Conservation (phyloP, 1,140 invertebrate genomes). For the Drosophila virilis region DNA sequence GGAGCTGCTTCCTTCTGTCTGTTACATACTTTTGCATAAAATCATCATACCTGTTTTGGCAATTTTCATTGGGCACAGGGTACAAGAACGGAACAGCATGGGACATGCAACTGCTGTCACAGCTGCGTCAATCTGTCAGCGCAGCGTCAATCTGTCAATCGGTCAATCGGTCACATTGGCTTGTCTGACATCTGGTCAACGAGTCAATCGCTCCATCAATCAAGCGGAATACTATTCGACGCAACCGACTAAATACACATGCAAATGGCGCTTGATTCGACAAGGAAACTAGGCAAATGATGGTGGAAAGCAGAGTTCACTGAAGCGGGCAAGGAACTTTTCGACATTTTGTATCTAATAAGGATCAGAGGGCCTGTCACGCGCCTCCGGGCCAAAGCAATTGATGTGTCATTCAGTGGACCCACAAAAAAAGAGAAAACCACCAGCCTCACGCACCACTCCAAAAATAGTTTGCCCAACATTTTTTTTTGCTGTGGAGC, state of each 20-base stretch:
- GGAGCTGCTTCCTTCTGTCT: too few species aligned
- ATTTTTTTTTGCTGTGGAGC: too few species aligned
- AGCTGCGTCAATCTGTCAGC: conserved; percentile 2
- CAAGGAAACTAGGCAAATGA: not conserved
- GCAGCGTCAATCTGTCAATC: conserved; percentile 27
- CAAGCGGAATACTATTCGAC: conserved; percentile 32
- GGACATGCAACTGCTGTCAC: not conserved
- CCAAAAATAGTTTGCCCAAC: not conserved
- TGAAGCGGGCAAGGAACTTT: not conserved
- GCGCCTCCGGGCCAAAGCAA: conserved; percentile 6
- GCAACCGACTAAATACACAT: conserved; percentile 53
- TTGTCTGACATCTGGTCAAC: conserved; percentile 36
- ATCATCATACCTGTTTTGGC: too few species aligned
- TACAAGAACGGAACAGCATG: not conserved
- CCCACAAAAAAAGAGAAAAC: conserved; percentile 14
- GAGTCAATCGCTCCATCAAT: conserved; percentile 73
- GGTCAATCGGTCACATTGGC: conserved; percentile 28
- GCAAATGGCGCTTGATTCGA: conserved; percentile 20
- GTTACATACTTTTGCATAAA: too few species aligned
- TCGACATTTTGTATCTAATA: conserved; percentile 22
- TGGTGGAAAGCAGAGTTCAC: not conserved
- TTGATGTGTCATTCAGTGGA: conserved; percentile 12
- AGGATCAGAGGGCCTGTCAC: not conserved
- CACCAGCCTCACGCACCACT: not conserved
- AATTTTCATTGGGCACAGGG: too few species aligned